These are phyloP conservation scores for Marmota flaviventris DNA, from an alignment of 2,113 vertebrate species.

Conservation along the genomic window DNA sequence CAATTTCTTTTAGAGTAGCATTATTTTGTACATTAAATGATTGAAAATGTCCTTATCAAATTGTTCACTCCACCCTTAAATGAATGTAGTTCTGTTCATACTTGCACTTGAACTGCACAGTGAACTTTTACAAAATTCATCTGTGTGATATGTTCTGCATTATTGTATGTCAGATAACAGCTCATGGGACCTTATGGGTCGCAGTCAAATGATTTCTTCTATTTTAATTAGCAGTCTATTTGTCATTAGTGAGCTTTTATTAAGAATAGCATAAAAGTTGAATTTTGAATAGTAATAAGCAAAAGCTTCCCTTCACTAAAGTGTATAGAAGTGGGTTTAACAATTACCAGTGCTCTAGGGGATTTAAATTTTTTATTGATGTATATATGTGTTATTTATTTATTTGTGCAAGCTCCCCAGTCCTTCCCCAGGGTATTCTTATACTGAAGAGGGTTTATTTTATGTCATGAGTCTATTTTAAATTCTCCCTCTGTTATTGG, in stretches of 20 bases:
- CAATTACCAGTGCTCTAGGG: not conserved
- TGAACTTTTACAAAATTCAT: not conserved
- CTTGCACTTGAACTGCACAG: not conserved
- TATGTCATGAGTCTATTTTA: not conserved
- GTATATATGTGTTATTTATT: not conserved
- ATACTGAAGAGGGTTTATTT: not conserved
- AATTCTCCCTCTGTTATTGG: constrained; percentile 51
- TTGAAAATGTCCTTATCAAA: not conserved
- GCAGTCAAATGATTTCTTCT: not conserved
- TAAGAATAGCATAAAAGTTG: not conserved
- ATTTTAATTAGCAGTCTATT: not conserved
- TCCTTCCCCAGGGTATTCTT: not conserved
- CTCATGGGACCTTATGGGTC: not conserved
- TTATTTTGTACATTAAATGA: not conserved
- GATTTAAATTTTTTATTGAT: not conserved
- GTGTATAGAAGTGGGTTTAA: not conserved
- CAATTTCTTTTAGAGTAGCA: not conserved
- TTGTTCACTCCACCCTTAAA: not conserved
- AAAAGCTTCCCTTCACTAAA: not conserved
- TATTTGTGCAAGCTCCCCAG: not conserved
- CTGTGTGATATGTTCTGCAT: not conserved
- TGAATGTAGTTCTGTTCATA: not conserved
- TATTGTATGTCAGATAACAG: not conserved
- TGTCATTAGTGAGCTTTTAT: not conserved
- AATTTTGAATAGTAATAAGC: not conserved